phyloP scores from a whole-genome alignment of 1,140 invertebrate genomes.

The Calliphora vicina region DNA sequence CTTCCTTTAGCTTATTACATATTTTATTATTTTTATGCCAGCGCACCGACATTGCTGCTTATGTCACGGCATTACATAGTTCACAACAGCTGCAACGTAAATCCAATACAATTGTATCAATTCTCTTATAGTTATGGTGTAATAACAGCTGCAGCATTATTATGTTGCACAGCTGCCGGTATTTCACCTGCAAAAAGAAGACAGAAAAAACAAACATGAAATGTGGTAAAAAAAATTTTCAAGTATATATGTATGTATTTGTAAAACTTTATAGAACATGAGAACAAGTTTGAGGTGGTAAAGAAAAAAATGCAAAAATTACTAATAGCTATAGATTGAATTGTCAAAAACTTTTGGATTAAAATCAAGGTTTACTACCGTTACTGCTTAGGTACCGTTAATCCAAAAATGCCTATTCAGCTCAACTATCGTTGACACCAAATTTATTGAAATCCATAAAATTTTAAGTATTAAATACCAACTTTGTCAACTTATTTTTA shows the following conservation, averaged over 20 bases:
- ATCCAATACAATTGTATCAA: constrained; percentile 11
- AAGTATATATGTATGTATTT: neutral
- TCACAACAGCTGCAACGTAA: neutral
- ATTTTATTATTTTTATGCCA: neutral
- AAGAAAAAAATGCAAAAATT: too few relatives aligned
- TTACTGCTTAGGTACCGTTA: too few relatives aligned
- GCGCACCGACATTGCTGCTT: neutral
- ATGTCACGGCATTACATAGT: neutral
- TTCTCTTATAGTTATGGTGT: neutral
- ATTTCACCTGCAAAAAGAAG: constrained; percentile 54
- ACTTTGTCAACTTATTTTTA: too few relatives aligned
- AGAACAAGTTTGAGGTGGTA: too few relatives aligned
- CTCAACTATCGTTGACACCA: too few relatives aligned
- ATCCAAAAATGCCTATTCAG: too few relatives aligned
- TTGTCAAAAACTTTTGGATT: too few relatives aligned
- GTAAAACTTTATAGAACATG: too few relatives aligned
- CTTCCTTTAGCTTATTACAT: neutral
- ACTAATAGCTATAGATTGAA: too few relatives aligned
- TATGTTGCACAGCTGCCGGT: constrained; percentile 63
- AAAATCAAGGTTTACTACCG: too few relatives aligned
- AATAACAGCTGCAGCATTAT: constrained; percentile 39
- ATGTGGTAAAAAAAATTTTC: constrained; percentile 9
- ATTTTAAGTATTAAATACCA: too few relatives aligned
- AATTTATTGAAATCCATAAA: too few relatives aligned
- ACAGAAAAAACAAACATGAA: constrained; percentile 25